Evolutionary conservation across 2,888 invertebrate genomes (phyloP).

Genomic region (Nycteola revayana): DNA sequence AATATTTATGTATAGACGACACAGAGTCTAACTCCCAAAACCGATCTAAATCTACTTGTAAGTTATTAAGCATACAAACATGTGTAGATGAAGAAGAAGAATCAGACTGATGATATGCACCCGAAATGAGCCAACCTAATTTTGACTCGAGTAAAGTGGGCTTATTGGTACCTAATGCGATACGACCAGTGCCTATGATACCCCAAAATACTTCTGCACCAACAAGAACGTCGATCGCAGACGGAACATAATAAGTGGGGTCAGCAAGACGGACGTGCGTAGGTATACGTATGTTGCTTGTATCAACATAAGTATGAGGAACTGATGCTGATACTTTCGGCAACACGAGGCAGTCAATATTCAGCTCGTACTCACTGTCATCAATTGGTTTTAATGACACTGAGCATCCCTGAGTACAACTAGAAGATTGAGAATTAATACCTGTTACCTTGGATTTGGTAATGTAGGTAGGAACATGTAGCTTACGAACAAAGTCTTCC

Average conservation of each 20-base stretch:
- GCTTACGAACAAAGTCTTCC: slow-evolving; percentile 2
- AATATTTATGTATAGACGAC: neutral
- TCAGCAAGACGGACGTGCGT: too few relatives aligned
- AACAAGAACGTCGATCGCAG: too few relatives aligned
- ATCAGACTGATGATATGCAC: slow-evolving; percentile 1
- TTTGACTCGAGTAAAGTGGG: too few relatives aligned
- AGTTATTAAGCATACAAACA: slow-evolving; percentile 1
- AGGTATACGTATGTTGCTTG: too few relatives aligned
- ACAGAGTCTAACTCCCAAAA: slow-evolving; percentile 2
- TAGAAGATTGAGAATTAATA: slow-evolving; percentile 1
- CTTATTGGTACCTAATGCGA: too few relatives aligned
- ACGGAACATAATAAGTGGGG: too few relatives aligned
- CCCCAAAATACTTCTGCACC: too few relatives aligned
- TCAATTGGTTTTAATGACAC: neutral
- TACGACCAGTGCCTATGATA: too few relatives aligned
- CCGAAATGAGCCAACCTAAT: too few relatives aligned
- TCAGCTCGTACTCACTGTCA: neutral
- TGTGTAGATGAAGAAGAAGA: slow-evolving; percentile 1
- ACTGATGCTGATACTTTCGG: slow-evolving; percentile 1
- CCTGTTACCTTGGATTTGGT: slow-evolving; percentile 1
- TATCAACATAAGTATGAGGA: neutral
- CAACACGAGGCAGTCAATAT: slow-evolving; percentile 3
- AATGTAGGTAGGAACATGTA: neutral
- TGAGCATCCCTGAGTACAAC: neutral
- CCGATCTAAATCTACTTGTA: slow-evolving; percentile 1